phyloP scores from a whole-genome alignment of 1,140 invertebrate species.

The Choristoneura fumiferana region DNA sequence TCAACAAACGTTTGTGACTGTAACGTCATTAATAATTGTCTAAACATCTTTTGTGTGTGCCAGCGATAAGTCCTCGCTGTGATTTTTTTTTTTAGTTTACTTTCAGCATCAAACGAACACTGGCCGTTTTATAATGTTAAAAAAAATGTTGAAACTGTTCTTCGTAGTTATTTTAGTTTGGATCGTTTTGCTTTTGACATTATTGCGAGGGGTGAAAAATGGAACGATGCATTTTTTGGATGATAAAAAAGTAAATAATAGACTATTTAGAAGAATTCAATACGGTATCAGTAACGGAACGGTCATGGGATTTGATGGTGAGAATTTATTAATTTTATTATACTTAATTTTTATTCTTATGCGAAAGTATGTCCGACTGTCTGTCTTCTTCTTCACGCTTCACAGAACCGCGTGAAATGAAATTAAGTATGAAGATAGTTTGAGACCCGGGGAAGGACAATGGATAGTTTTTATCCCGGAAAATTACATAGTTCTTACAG shows the following conservation, averaged over 20 bases:
- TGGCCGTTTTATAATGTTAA: constrained; percentile 22
- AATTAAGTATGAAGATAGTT: no score
- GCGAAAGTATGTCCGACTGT: no score
- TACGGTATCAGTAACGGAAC: neutral
- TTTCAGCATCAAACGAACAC: neutral
- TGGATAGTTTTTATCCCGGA: no score
- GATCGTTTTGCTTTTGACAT: constrained; percentile 31
- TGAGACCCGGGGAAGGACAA: no score
- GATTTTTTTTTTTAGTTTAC: neutral
- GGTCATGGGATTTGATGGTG: constrained; percentile 17
- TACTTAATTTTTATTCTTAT: no score
- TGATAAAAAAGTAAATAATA: constrained; percentile 15
- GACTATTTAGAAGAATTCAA: neutral
- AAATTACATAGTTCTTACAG: no score
- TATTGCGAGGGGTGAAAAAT: constrained; percentile 27
- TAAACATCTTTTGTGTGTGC: neutral
- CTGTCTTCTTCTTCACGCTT: no score
- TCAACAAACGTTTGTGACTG: neutral
- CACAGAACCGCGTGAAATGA: no score
- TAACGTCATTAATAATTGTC: neutral
- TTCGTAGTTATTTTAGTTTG: constrained; percentile 26
- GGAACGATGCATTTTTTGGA: constrained; percentile 7
- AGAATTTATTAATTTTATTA: no score
- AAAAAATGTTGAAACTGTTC: constrained; percentile 32
- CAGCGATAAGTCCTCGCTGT: neutral